Conservation (phyloP, 2,113 vertebrate genomes). For the Megaceryle maxima region DNA sequence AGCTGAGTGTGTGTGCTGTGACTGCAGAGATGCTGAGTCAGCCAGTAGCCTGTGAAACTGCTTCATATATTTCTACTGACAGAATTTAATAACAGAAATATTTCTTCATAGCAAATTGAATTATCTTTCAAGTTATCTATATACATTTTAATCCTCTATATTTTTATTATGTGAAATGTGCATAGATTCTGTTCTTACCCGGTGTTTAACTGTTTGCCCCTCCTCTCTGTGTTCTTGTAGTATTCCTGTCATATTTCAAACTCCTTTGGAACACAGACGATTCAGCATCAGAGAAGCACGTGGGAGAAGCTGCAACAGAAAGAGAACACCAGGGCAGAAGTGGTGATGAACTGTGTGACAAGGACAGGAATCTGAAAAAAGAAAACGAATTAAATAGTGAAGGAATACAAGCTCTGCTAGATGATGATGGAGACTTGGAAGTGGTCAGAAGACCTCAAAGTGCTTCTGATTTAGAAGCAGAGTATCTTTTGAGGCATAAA, state of each 20-base stretch:
- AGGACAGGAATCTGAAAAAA: not conserved
- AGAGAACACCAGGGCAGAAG: not conserved
- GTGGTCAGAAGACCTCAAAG: constrained; percentile 76
- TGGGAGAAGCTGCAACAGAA: not conserved
- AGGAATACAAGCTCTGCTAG: constrained; percentile 63
- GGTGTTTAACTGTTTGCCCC: not conserved
- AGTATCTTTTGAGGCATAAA: constrained; percentile 53
- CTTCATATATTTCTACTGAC: not conserved
- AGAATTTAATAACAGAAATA: not conserved
- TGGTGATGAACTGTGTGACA: not conserved
- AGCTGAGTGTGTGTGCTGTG: fast-evolving
- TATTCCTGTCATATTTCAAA: constrained; percentile 87
- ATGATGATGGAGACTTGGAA: constrained; percentile 90
- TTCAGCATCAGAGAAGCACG: not conserved
- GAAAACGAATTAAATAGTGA: not conserved
- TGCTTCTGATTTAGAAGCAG: not conserved
- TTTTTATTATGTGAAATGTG: not conserved
- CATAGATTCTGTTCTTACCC: not conserved
- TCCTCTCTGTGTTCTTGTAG: constrained; percentile 63
- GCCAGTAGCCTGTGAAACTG: not conserved
- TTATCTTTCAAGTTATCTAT: not conserved
- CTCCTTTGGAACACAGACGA: constrained; percentile 74
- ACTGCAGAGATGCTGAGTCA: not conserved
- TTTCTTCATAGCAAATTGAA: not conserved
- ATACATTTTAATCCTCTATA: not conserved